A percentile compares a stretch with the other conserved stretches of the same genome.
Evolutionary conservation across 1,140 invertebrate species (phyloP).

Genomic region (Pseudomyrmex flavicornis): DNA sequence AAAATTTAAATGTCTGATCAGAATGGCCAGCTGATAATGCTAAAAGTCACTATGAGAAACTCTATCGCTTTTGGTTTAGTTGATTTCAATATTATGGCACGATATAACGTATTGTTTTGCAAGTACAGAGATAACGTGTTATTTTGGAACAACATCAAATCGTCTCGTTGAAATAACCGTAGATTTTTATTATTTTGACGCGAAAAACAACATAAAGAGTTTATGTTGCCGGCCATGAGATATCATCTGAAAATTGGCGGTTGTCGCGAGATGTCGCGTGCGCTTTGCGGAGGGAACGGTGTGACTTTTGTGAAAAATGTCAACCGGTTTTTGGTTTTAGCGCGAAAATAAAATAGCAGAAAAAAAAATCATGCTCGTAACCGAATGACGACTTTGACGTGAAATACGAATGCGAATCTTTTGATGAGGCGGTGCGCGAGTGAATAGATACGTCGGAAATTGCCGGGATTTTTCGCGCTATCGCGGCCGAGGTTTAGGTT

Average conservation of each 20-base stretch:
- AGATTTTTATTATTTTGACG: too few species aligned
- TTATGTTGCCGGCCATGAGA: background rate
- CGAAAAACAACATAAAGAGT: background rate
- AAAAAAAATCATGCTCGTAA: slow-evolving; percentile 44
- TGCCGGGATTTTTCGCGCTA: background rate
- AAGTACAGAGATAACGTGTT: too few species aligned
- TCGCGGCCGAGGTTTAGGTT: slow-evolving; percentile 47
- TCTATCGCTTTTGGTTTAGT: too few species aligned
- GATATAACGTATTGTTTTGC: too few species aligned
- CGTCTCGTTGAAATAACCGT: too few species aligned
- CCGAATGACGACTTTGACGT: background rate
- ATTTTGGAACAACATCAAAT: too few species aligned
- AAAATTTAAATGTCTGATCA: too few species aligned
- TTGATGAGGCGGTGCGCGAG: slow-evolving; percentile 11
- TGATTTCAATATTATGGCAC: too few species aligned
- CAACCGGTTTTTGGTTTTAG: slow-evolving; percentile 13
- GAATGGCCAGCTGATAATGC: too few species aligned
- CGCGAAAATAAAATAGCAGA: background rate
- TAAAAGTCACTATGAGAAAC: too few species aligned
- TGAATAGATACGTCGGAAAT: background rate
- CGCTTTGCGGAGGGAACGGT: background rate
- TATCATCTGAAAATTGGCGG: background rate
- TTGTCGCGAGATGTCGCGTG: background rate
- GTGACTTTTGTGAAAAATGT: slow-evolving; percentile 50
- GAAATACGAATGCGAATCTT: slow-evolving; percentile 3